A percentile compares a stretch with the other conserved stretches of the same genome.
phyloP scores from a whole-genome alignment of 1,140 invertebrate species.

The Macrobrachium rosenbergii region DNA sequence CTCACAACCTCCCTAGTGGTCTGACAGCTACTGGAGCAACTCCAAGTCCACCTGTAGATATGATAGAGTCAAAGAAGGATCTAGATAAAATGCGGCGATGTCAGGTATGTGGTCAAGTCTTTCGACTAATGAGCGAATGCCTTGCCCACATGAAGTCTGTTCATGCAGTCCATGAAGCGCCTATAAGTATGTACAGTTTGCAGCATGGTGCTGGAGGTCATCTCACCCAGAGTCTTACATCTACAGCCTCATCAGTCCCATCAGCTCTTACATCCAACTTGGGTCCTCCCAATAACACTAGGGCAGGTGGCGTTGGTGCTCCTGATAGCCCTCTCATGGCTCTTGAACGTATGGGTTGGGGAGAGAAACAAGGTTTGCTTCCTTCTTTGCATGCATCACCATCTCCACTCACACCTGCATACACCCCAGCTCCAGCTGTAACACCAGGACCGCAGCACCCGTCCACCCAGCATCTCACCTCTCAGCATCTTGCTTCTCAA shows the following conservation, averaged over 20 bases:
- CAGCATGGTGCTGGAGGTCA: conserved; percentile 62
- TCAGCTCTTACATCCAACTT: conserved; percentile 44
- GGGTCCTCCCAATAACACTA: conserved; percentile 52
- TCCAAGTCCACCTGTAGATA: conserved; percentile 64
- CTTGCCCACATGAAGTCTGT: conserved; percentile 66
- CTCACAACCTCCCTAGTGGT: conserved; percentile 57
- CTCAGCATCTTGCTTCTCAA: conserved; percentile 29
- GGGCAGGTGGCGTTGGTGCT: conserved; percentile 59
- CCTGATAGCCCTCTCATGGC: conserved; percentile 66
- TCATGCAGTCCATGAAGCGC: conserved; percentile 66
- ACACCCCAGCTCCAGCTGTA: conserved; percentile 61
- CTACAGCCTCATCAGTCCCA: conserved; percentile 41
- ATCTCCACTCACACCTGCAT: conserved; percentile 61
- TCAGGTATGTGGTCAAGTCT: conserved; percentile 66
- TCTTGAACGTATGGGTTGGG: conserved; percentile 65
- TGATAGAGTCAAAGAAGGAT: conserved; percentile 64
- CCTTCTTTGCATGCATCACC: conserved; percentile 63
- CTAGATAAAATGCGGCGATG: conserved; percentile 66
- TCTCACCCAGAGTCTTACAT: conserved; percentile 53
- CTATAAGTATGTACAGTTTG: conserved; percentile 63
- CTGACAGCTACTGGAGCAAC: conserved; percentile 60
- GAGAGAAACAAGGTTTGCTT: conserved; percentile 63
- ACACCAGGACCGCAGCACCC: conserved; percentile 58
- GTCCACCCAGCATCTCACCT: conserved; percentile 52
- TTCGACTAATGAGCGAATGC: conserved; percentile 66